Conservation (phyloP, 2,113 vertebrate genomes). For the Oreochromis niloticus region DNA sequence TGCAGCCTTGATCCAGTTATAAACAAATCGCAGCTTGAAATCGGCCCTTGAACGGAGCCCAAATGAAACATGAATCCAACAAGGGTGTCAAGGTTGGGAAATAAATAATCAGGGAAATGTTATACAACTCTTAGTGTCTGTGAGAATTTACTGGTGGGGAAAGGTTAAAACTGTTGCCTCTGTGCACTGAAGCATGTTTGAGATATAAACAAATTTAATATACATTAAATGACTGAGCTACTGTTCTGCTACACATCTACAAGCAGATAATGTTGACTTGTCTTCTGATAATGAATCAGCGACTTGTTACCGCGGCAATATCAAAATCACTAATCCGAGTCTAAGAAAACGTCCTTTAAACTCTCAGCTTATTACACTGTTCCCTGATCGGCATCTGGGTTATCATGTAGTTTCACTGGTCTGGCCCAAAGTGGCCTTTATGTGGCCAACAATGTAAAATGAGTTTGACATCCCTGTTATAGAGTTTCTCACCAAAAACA, state of each 20-base stretch:
- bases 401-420: neutral
- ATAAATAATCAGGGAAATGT: constrained; percentile 16
- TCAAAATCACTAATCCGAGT: neutral
- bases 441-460: neutral
- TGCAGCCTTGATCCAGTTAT: neutral
- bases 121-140: neutral
- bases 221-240: neutral
- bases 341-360: neutral
- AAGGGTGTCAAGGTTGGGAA: constrained; percentile 21
- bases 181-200: neutral
- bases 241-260: neutral
- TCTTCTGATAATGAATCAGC: neutral
- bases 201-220: neutral
- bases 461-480: neutral
- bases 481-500: neutral
- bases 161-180: neutral
- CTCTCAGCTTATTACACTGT: neutral
- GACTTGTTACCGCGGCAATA: neutral
- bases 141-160: neutral
- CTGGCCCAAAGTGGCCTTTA: neutral
- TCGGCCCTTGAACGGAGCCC: neutral
- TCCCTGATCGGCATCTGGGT: neutral
- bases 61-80: constrained; percentile 23
- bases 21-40: constrained; percentile 17
- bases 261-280: neutral